A percentile compares a stretch with the other conserved stretches of the same genome.
These are phyloP conservation scores for Epinephelus cyanopodus DNA, from an alignment of 2,113 vertebrate species.

Conservation along the genomic window DNA sequence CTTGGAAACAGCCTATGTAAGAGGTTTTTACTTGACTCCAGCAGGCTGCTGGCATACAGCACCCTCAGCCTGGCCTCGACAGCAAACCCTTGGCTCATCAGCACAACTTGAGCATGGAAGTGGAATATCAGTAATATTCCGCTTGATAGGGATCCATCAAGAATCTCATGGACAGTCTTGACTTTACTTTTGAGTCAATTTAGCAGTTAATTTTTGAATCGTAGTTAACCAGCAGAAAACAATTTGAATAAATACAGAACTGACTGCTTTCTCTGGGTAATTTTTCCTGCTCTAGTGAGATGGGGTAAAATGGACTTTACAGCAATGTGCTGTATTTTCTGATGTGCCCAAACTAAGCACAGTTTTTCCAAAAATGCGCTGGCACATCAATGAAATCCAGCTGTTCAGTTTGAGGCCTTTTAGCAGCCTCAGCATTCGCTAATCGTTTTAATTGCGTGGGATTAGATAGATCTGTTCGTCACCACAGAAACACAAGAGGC, in stretches of 20 bases:
- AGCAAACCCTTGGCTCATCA: constrained; percentile 59
- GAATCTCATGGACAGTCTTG: constrained; percentile 8
- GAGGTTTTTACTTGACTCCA: constrained; percentile 52
- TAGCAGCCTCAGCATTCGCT: constrained; percentile 27
- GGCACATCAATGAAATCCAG: constrained; percentile 15
- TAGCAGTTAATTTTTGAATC: background rate
- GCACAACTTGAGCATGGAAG: constrained; percentile 31
- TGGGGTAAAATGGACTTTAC: background rate
- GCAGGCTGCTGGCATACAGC: constrained; percentile 55
- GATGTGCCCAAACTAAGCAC: background rate
- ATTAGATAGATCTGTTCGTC: constrained; percentile 46
- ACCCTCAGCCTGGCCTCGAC: constrained; percentile 43
- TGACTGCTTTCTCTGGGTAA: background rate
- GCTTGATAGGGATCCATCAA: constrained; percentile 34
- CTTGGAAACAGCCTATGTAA: constrained; percentile 54
- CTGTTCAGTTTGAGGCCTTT: constrained; percentile 40
- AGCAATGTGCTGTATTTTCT: background rate
- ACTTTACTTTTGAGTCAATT: constrained; percentile 26
- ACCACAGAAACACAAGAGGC: constrained; percentile 42
- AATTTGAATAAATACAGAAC: background rate
- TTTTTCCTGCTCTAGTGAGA: background rate
- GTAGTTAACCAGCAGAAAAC: background rate
- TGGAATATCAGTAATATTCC: constrained; percentile 51
- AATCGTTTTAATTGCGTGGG: constrained; percentile 53
- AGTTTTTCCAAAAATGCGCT: background rate